These are phyloP conservation scores for Apamea sordens DNA, from an alignment of 2,888 invertebrate species.

Conservation along the genomic window DNA sequence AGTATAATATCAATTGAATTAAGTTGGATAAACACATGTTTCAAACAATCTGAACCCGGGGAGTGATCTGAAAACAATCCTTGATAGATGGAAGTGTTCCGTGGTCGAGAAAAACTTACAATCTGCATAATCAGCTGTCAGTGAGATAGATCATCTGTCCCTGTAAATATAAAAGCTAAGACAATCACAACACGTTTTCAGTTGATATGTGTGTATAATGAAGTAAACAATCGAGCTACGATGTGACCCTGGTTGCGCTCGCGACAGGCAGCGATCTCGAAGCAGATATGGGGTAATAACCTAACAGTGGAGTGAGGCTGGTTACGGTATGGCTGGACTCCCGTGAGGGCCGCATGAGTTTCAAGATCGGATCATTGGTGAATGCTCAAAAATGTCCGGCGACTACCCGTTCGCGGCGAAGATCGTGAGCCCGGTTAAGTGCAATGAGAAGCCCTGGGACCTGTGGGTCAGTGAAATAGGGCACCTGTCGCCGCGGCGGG, in stretches of 20 bases:
- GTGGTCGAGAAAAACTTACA: slow-evolving; percentile 89
- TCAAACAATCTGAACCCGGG: slow-evolving; percentile 75
- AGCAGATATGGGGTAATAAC: slow-evolving; percentile 90
- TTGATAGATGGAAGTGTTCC: slow-evolving; percentile 87
- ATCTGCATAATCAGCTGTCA: slow-evolving; percentile 91
- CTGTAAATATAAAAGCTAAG: slow-evolving; percentile 90
- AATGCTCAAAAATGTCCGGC: slow-evolving; percentile 86
- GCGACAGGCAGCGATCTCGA: slow-evolving; percentile 76
- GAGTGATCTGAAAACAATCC: slow-evolving; percentile 80
- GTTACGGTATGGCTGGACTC: slow-evolving; percentile 84
- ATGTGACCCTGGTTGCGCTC: slow-evolving; percentile 82
- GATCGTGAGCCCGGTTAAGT: slow-evolving; percentile 87
- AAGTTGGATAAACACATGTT: slow-evolving; percentile 78
- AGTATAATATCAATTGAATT: slow-evolving; percentile 85
- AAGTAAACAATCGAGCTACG: slow-evolving; percentile 81
- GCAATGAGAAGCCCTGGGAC: slow-evolving; percentile 89
- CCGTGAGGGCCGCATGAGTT: slow-evolving; percentile 81
- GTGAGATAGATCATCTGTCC: slow-evolving; percentile 90
- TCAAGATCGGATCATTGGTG: slow-evolving; percentile 75
- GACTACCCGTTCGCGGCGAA: slow-evolving; percentile 84
- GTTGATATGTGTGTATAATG: slow-evolving; percentile 81
- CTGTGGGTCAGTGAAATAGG: slow-evolving; percentile 88
- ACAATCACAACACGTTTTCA: slow-evolving; percentile 87
- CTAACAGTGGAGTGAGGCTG: slow-evolving; percentile 85
- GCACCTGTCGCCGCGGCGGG: slow-evolving; percentile 85